Evolutionary conservation across 2,113 vertebrate genomes (phyloP).

Genomic region (Anoura caudifer): DNA sequence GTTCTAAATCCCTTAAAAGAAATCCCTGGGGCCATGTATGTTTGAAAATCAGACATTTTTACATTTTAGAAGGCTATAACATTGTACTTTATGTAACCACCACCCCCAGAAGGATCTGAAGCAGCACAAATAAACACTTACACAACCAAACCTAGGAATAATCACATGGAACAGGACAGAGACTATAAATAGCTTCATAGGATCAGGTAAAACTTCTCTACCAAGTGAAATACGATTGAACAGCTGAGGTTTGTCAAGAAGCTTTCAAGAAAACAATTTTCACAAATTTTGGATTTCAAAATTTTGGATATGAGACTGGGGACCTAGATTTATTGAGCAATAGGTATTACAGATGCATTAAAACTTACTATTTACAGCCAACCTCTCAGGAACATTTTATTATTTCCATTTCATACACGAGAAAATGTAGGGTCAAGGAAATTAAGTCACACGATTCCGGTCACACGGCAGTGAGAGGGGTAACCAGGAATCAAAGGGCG

Average conservation of each 20-base stretch:
- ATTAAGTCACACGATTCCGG: not conserved
- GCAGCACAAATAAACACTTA: not conserved
- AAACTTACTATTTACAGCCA: conserved; percentile 43
- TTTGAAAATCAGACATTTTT: not conserved
- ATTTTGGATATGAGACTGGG: not conserved
- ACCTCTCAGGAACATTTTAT: conserved; percentile 3
- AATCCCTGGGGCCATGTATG: not conserved
- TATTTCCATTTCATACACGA: conserved; percentile 36
- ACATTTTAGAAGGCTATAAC: not conserved
- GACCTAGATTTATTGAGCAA: not conserved
- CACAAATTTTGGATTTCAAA: not conserved
- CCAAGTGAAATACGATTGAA: not conserved
- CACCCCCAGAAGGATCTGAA: not conserved
- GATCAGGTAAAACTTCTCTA: not conserved
- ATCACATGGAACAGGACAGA: not conserved
- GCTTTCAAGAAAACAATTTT: not conserved
- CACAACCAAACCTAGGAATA: not conserved
- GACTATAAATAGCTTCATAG: not conserved
- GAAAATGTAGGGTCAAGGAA: conserved; percentile 11
- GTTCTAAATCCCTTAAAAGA: not conserved
- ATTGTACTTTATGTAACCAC: not conserved
- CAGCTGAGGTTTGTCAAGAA: not conserved
- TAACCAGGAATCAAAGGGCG: not conserved
- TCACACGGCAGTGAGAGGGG: not conserved
- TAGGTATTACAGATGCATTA: not conserved